Evolutionary conservation across 2,797 vertebrate species (phyloP), one percentile per base, ranked within the genome.

Genomic region (Ctenopoma kingsleyae): DNA sequence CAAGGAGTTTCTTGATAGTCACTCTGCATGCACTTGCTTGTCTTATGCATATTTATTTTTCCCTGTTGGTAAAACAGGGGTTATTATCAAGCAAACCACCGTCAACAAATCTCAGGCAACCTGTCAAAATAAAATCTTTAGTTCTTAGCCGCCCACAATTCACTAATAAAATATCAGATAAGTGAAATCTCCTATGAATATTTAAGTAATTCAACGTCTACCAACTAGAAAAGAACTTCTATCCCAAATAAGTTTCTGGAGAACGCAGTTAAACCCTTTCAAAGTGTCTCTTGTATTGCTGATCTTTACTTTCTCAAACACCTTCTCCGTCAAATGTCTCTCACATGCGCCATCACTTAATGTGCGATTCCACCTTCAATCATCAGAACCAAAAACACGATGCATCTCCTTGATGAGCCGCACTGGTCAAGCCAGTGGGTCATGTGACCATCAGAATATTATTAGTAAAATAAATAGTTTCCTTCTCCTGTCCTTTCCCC

Each of bases 401-500:
- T 61, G 44, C 66, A 17, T 72, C 55, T 83, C 63, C 54, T 71
- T 13, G 3, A 55, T 20, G 35, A 44, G 22, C 53, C 41, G 52
- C 73, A 54, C 15, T 78, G 69, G 71, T 56, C 19, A 23, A 51
- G 59, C 54, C 62, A 35, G 54, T 11, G 47, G 78, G 66, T 81
- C 85, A 78, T 22, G 81, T 82, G 82, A 85, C 77, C 79, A 75
- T 82, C 76, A 80, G 67, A 88, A 90, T 82, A 86, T 84, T 77
- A 61, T 86, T 83, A 89, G 91, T 87, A 81, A 80, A 91, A 83
- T 89, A 78, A 80, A 93, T 92, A 92, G 80, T 61, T 88, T 84
- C 69, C 67, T 62, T 47, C 65, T 63, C 36, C 50, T 57, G 53
- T 70, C 74, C 43, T 50, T 47, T 9, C n/a, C 7, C 9, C 43